Base-by-base conservation (phyloP, 1,140 invertebrate genomes). In the Solen grandis region DNA sequence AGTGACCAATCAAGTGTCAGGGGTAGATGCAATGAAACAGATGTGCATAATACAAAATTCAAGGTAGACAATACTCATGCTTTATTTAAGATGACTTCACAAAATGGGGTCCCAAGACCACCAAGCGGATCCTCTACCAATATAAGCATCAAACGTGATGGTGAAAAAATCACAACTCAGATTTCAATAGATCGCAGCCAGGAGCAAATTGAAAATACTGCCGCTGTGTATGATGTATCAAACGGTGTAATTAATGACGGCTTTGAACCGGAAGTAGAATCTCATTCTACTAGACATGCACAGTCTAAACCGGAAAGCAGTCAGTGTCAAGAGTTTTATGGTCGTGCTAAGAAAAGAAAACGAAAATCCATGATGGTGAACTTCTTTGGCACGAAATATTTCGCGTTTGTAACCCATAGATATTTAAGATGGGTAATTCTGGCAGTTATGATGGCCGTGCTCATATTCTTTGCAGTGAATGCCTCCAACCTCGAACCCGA, bases 371-470 rank as follows among this genome's bases (percentile, higher is more conserved):
- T 63, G 16, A 76, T 84, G 66, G 84, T 82, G 29, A 72, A 50
- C 19, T 86, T 85, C 65, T 86, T 86, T 68, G 69, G 70, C 19
- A 65, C 81, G 29, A 74, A 83, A 33, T 83, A 82, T 73, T 85
- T 82, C 50, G 5, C 27, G 14, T 79, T 85, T 50, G 72, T 86
- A 5, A 85, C 85, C 4, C 83, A 86, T 66, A 83, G 74, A 16
- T 46, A 85, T 1, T 50, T 69, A 0, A 57, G 78, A 3, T 88
- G 86, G 84, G 33, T 85, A 0, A 79, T 88, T 5, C 25, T 88
- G 25, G 57, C 31, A 0, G 46, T 81, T 5, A 80, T 84, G 46
- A n/a, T 76, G 5, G 66, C 16, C 2, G 41, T 78, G 22, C 41
- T 87, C 22, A 57, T 57, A 3, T 76, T 66, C 22, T 84, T 88